Evolutionary conservation across 2,888 invertebrate genomes (phyloP).

Genomic region (Notocelia uddmanniana): DNA sequence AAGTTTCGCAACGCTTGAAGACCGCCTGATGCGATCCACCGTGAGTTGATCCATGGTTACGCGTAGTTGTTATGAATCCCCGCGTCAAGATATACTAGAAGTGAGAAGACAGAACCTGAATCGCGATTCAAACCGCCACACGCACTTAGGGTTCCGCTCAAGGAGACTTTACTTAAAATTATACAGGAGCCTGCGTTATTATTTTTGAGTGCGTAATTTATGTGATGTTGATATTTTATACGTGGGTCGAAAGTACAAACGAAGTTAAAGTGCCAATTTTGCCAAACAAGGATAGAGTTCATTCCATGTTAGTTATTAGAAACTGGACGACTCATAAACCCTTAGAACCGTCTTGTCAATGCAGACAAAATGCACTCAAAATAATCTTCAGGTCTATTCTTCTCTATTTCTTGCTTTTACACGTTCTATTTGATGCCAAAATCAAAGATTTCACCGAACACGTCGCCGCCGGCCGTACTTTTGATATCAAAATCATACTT

Average conservation of each 20-base stretch:
- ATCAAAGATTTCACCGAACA: too few species aligned
- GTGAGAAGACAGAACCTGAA: background rate
- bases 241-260: background rate
- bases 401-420: too few species aligned
- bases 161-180: conserved; percentile 3
- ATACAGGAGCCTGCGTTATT: conserved; percentile 6
- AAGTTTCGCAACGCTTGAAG: background rate
- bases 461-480: too few species aligned
- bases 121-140: background rate
- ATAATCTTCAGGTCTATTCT: too few species aligned
- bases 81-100: too few species aligned
- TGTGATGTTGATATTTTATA: background rate
- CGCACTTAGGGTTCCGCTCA: background rate
- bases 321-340: too few species aligned
- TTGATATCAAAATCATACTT: too few species aligned
- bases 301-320: background rate
- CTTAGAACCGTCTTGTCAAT: too few species aligned
- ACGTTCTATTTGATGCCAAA: too few species aligned
- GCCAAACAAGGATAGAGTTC: background rate
- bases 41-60: background rate
- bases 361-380: too few species aligned
- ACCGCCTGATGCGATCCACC: background rate
- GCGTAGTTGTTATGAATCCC: background rate
- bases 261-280: too few species aligned
- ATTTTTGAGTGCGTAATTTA: background rate